A percentile compares a stretch with the other conserved stretches of the same genome.
Evolutionary conservation across 1,140 invertebrate species (phyloP).

Genomic region (Prorops nasuta): DNA sequence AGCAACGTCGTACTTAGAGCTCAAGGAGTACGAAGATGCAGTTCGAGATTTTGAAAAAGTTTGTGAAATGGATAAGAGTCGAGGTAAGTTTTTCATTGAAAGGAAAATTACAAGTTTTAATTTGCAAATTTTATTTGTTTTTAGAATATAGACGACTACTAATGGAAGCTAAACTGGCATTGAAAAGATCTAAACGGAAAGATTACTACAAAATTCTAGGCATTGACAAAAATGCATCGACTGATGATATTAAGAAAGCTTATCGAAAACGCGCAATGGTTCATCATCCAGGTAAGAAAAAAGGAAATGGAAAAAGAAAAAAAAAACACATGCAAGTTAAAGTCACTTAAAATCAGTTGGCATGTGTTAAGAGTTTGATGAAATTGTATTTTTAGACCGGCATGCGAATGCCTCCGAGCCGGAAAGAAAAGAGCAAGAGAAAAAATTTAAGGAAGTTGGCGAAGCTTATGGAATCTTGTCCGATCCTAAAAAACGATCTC

Average conservation of each 20-base stretch:
- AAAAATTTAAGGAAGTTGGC: conserved; percentile 95
- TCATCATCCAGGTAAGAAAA: conserved; percentile 72
- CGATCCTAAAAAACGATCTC: conserved; percentile 85
- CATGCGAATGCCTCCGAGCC: conserved; percentile 82
- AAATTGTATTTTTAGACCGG: conserved; percentile 66
- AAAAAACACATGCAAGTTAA: conserved; percentile 8
- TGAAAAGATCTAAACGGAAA: conserved; percentile 92
- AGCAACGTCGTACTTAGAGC: conserved; percentile 82
- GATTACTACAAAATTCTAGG: conserved; percentile 98
- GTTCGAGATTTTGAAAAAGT: conserved; percentile 89
- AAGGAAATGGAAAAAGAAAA: conserved; percentile 3
- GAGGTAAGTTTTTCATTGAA: conserved; percentile 50
- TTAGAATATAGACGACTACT: conserved; percentile 73
- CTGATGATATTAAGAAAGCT: conserved; percentile 95
- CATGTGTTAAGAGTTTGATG: too few relatives aligned
- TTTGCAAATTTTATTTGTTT: conserved; percentile 16
- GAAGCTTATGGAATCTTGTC: conserved; percentile 95
- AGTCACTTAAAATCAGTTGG: too few relatives aligned
- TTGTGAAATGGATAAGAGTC: conserved; percentile 80
- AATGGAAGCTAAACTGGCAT: conserved; percentile 80
- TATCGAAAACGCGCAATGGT: conserved; percentile 89
- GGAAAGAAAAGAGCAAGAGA: conserved; percentile 87
- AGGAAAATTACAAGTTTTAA: too few relatives aligned
- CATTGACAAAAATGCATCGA: conserved; percentile 77
- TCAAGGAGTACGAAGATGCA: conserved; percentile 84